Percentiles rank a stretch among this genome's conserved stretches.
Conservation (phyloP, 2,797 vertebrate species). For the Sebastolobus alascanus region DNA sequence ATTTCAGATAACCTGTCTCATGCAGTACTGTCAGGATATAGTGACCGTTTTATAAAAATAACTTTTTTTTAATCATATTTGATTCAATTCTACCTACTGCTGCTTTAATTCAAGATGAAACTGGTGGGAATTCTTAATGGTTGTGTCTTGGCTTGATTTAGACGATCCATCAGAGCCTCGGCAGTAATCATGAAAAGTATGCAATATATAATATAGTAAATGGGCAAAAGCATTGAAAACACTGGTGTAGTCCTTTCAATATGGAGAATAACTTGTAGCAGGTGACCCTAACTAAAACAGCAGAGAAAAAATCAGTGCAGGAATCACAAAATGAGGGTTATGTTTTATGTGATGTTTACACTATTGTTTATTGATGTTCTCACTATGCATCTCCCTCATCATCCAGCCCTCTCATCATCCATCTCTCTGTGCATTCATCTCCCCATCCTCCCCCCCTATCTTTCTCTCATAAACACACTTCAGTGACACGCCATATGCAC, state of each 20-base stretch:
- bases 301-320: not conserved
- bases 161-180: not conserved
- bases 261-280: not conserved
- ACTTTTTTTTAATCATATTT: too few species aligned
- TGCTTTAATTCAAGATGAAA: not conserved
- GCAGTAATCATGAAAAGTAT: not conserved
- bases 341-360: slow-evolving; percentile 21
- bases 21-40: too few species aligned
- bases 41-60: too few species aligned
- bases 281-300: not conserved
- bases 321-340: not conserved
- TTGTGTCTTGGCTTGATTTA: not conserved
- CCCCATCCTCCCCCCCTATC: slow-evolving; percentile 11
- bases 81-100: too few species aligned
- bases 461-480: slow-evolving; percentile 40
- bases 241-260: not conserved
- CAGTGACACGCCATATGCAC: slow-evolving; percentile 47
- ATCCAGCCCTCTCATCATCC: slow-evolving; percentile 21
- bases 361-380: slow-evolving; percentile 7
- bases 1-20: too few species aligned
- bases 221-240: not conserved
- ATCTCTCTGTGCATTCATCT: slow-evolving; percentile 31
- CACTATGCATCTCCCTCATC: slow-evolving; percentile 24
- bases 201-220: not conserved
- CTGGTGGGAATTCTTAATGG: not conserved